phyloP scores from a whole-genome alignment of 2,113 vertebrate genomes.

The Orthonyx spaldingii region DNA sequence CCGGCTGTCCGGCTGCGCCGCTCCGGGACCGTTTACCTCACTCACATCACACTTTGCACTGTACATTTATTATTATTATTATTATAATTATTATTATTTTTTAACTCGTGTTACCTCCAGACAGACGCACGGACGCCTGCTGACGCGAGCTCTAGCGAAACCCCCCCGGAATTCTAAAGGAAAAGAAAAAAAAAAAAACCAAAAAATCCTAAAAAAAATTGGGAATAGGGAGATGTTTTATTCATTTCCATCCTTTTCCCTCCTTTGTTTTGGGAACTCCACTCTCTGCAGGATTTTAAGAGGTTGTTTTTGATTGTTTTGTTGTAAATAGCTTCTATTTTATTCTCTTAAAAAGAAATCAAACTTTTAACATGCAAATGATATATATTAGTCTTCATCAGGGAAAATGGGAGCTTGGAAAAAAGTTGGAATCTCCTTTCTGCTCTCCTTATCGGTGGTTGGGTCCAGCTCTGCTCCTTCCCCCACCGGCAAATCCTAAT shows the following conservation, averaged over 20 bases:
- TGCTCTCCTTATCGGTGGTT: neutral
- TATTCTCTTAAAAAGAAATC: conserved; percentile 14
- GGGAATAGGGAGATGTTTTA: conserved; percentile 17
- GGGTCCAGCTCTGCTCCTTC: neutral
- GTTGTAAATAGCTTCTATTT: conserved; percentile 60
- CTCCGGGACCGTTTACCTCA: conserved; percentile 67
- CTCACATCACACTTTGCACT: conserved; percentile 66
- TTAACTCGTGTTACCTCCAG: conserved; percentile 50
- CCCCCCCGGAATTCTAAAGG: conserved; percentile 16
- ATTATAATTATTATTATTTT: conserved; percentile 20
- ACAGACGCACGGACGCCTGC: conserved; percentile 30
- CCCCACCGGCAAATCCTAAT: neutral
- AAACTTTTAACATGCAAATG: conserved; percentile 32
- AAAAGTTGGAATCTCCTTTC: neutral
- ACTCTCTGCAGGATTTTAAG: neutral
- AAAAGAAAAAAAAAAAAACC: neutral
- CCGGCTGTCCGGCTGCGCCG: neutral
- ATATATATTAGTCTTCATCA: conserved; percentile 33
- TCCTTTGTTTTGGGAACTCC: neutral
- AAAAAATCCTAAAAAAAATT: neutral
- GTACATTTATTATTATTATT: conserved; percentile 37
- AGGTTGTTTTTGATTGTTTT: conserved; percentile 22
- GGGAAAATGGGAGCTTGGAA: conserved; percentile 16
- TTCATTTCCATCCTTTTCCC: conserved; percentile 1
- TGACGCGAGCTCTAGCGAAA: conserved; percentile 9